These are phyloP conservation scores for Zaprionus africanus DNA, from an alignment of 1,140 invertebrate species.

Conservation along the genomic window DNA sequence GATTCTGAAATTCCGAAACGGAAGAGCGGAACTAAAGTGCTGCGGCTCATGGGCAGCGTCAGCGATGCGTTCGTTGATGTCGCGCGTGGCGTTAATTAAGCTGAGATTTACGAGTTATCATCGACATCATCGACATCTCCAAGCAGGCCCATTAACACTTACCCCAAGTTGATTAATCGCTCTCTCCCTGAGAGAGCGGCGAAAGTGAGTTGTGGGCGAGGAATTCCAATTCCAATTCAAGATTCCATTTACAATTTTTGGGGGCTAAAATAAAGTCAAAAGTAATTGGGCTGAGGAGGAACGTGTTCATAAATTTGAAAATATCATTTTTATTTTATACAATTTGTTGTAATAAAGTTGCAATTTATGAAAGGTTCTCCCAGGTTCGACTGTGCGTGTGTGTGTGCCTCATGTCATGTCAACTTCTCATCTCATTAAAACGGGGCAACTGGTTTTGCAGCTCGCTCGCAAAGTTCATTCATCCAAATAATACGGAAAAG, in stretches of 20 bases:
- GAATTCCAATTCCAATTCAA: background rate
- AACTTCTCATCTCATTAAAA: slow-evolving; percentile 17
- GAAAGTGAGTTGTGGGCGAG: background rate
- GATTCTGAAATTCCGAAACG: background rate
- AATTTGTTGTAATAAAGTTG: slow-evolving; percentile 59
- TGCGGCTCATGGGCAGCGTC: slow-evolving; percentile 55
- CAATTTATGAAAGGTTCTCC: slow-evolving; percentile 65
- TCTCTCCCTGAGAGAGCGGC: background rate
- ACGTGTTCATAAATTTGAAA: slow-evolving; percentile 61
- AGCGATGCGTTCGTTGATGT: slow-evolving; percentile 62
- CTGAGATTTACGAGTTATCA: slow-evolving; percentile 69
- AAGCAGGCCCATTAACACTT: slow-evolving; percentile 55
- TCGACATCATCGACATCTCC: slow-evolving; percentile 33
- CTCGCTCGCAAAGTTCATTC: slow-evolving; percentile 68
- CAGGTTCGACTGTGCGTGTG: slow-evolving; percentile 16
- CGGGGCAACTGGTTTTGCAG: slow-evolving; percentile 62
- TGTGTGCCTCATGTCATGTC: background rate
- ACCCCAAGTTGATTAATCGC: background rate
- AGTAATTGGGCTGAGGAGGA: background rate
- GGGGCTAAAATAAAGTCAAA: background rate
- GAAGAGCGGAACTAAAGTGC: slow-evolving; percentile 40
- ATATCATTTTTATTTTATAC: slow-evolving; percentile 28
- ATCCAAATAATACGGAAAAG: slow-evolving; percentile 82
- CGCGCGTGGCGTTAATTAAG: slow-evolving; percentile 77
- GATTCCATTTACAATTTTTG: slow-evolving; percentile 3